A percentile compares a stretch with the other conserved stretches of the same genome.
phyloP scores from a whole-genome alignment of 2,113 vertebrate species.

The Tamias sibiricus region DNA sequence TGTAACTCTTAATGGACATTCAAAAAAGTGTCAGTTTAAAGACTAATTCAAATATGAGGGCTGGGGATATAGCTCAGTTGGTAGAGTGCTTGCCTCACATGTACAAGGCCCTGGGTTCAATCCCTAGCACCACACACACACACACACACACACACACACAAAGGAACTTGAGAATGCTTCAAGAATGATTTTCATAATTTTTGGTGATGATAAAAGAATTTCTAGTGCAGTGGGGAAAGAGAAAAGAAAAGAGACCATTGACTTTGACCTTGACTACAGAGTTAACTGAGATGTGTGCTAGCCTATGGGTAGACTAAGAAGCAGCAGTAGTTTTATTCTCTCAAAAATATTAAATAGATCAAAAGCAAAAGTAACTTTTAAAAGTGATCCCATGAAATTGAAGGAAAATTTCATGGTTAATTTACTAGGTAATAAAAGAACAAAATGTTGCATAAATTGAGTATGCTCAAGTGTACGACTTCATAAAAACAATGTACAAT shows the following conservation, averaged over 20 bases:
- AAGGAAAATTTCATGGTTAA: not conserved
- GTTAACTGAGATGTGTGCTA: not conserved
- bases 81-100: too few species aligned
- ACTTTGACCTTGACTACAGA: not conserved
- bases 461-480: not conserved
- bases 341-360: not conserved
- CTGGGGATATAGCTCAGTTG: too few species aligned
- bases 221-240: accelerated
- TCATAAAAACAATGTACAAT: not conserved
- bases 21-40: not conserved
- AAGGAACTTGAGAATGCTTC: not conserved
- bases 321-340: not conserved
- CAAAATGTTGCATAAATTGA: not conserved
- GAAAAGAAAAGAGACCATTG: not conserved
- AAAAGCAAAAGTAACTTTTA: not conserved
- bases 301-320: not conserved
- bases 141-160: too few species aligned
- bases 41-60: not conserved
- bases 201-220: not conserved
- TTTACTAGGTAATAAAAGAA: not conserved
- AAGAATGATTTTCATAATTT: not conserved
- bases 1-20: not conserved
- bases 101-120: too few species aligned
- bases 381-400: not conserved
- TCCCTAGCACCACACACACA: too few species aligned